A percentile compares a stretch with the other conserved stretches of the same genome.
phyloP scores from a whole-genome alignment of 2,113 vertebrate species.

The Pontoporia blainvillei region DNA sequence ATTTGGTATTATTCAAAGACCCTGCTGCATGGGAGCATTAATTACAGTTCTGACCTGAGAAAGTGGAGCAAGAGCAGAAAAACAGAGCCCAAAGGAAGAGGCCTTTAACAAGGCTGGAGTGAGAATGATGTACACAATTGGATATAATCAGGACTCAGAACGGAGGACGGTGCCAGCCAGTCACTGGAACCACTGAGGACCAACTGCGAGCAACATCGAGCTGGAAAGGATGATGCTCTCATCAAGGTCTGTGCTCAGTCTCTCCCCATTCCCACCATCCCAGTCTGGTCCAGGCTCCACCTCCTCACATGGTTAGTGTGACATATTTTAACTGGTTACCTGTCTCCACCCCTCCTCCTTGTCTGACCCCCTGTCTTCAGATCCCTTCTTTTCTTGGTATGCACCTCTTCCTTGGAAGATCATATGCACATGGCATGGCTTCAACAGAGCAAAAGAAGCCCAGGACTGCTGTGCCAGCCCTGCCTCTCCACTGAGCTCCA shows the following conservation, averaged over 20 bases:
- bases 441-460: background rate
- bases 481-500: background rate
- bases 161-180: background rate
- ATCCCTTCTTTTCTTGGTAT: background rate
- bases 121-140: background rate
- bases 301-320: background rate
- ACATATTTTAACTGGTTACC: too few species aligned
- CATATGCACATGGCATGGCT: background rate
- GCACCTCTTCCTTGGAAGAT: background rate
- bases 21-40: background rate
- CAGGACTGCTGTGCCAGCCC: background rate
- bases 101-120: background rate
- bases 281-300: background rate
- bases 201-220: background rate
- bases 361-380: background rate
- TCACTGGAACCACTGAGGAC: background rate
- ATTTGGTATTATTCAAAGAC: background rate
- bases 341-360: too few species aligned
- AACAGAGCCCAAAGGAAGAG: background rate
- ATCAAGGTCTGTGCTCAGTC: background rate
- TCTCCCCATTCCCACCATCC: background rate
- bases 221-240: background rate
- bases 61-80: background rate
- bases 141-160: background rate
- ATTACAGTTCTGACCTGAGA: background rate